These are phyloP conservation scores for Epizoanthus illoricatus DNA, from an alignment of 92 coral and sea anemone genomes.

Conservation along the genomic window DNA sequence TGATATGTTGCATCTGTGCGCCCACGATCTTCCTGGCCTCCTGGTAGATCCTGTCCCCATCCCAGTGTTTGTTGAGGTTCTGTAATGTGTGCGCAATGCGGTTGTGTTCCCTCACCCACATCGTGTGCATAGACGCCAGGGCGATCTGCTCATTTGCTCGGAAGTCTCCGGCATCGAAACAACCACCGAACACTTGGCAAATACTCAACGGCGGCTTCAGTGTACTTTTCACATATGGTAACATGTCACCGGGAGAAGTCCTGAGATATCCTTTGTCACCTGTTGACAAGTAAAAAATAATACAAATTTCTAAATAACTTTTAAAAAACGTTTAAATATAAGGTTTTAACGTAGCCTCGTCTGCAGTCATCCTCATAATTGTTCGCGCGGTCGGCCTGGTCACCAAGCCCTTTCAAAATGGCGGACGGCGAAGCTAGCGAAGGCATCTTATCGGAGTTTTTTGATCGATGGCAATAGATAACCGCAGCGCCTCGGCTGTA, in stretches of 20 bases:
- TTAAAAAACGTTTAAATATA: no score
- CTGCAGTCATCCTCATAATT: no score
- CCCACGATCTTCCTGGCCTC: slow-evolving; percentile 94
- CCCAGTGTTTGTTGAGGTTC: slow-evolving; percentile 74
- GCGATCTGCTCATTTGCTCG: slow-evolving; percentile 97
- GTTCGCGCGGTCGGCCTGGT: no score
- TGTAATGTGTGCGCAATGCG: slow-evolving; percentile 71
- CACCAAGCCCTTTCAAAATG: no score
- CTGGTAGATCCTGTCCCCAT: slow-evolving; percentile 71
- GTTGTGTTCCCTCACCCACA: slow-evolving; percentile 96
- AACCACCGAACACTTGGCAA: slow-evolving; percentile 89
- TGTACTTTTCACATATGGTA: slow-evolving; percentile 75
- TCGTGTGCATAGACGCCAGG: slow-evolving; percentile 90
- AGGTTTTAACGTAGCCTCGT: no score
- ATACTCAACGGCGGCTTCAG: slow-evolving; percentile 86
- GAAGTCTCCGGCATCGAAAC: slow-evolving; percentile 94
- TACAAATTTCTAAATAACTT: no score
- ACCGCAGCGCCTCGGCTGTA: no score
- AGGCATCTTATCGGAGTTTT: no score
- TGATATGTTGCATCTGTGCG: slow-evolving; percentile 90
- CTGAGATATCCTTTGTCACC: slow-evolving; percentile 68
- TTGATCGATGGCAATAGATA: no score
- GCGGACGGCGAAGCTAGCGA: no score
- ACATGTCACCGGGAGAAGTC: slow-evolving; percentile 62
- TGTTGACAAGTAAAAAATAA: slow-evolving; percentile 16